Evolutionary conservation across 2,113 vertebrate genomes (phyloP), one percentile per base, ranked within the genome.

Genomic region (Pheucticus melanocephalus): DNA sequence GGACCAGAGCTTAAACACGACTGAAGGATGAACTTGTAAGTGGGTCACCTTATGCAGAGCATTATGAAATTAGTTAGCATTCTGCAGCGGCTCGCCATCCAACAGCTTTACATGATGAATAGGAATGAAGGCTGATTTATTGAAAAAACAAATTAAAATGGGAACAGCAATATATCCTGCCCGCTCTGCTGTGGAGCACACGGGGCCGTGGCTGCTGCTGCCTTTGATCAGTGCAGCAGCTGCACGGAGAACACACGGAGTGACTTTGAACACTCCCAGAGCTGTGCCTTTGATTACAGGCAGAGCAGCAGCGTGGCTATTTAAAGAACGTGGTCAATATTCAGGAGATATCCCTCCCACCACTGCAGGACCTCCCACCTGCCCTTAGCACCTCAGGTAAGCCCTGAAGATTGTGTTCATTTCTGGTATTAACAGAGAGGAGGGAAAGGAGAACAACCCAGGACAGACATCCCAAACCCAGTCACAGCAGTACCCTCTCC

Each of bases 11-110:
- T 96, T 79, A 72, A 86, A 75, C 79, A 88, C 35, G 57, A 95
- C 93, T 97, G 96, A 92, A 94, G 95, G 96, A 96, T 96, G 96
- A 96, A 97, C 96, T 94, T 76, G 69, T 95, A 97, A 96, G 95
- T 97, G 95, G 96, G 96, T 97, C 96, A 96, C 95, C 95, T 96
- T 97, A 97, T 95, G 96, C 95, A 95, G 92, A 94, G 90, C 35
- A 95, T 97, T 93, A 96, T 95, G 93, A 97, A 96, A 95, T 96
- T 95, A 96, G 94, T 94, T 95, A 93, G 92, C 94, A 96, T 97
- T 96, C 94, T 96, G 94, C 88, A 96, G 94, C 10, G 5, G 95
- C 92, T 96, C 92, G 60, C 57, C 81, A 96, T 93, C 94, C 96
- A 91, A 95, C 94, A 71, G 94, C 94, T 94, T 92, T 86, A 86